Conservation (phyloP, 2,797 vertebrate genomes). For the Melanotaenia parkinsoni region DNA sequence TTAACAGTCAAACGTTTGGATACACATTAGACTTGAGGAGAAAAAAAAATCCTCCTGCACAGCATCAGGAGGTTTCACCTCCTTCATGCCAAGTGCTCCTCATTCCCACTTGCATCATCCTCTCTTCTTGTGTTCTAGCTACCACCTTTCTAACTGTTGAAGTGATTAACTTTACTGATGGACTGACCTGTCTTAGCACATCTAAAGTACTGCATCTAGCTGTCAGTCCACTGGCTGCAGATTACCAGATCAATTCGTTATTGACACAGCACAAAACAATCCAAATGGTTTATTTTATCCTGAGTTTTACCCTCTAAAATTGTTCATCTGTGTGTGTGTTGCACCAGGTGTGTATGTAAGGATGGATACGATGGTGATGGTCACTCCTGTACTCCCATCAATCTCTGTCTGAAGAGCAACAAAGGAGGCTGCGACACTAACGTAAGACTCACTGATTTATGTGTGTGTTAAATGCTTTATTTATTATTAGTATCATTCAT, state of each 20-base stretch:
- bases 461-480: neutral
- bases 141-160: neutral
- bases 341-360: constrained; percentile 87
- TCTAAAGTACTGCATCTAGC: too few relatives aligned
- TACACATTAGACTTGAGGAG: too few relatives aligned
- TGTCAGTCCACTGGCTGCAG: neutral
- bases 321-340: constrained; percentile 25
- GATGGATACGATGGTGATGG: constrained; percentile 94
- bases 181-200: neutral
- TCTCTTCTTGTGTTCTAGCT: too few relatives aligned
- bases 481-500: neutral
- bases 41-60: neutral
- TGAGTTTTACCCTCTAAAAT: neutral
- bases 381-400: constrained; percentile 84
- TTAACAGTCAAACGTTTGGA: too few relatives aligned
- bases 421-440: constrained; percentile 88
- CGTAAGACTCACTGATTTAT: constrained; percentile 77
- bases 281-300: neutral
- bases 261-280: neutral
- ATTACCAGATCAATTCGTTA: neutral
- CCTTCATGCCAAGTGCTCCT: too few relatives aligned
- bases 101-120: too few relatives aligned
- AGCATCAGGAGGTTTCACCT: too few relatives aligned
- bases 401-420: constrained; percentile 85
- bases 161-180: neutral